Conservation (phyloP, 1,140 invertebrate species). For the Dendrolimus kikuchii region DNA sequence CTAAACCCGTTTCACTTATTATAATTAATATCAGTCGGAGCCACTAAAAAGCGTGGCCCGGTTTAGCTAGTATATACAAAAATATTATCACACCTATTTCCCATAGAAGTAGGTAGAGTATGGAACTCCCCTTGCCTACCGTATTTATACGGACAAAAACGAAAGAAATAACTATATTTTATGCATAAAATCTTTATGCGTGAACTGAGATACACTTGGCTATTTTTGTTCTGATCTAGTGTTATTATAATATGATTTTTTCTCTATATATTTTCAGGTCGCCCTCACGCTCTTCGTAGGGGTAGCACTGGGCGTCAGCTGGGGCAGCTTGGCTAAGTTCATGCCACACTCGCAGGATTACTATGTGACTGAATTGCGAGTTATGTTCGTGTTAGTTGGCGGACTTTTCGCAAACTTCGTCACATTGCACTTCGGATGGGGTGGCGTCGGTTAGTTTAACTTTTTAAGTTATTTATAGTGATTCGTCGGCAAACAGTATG, state of each 20-base stretch:
- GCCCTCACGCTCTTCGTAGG: slow-evolving; percentile 65
- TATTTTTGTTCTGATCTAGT: too few species aligned
- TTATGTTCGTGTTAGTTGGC: slow-evolving; percentile 47
- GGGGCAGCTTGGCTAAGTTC: slow-evolving; percentile 82
- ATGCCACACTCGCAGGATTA: slow-evolving; percentile 82
- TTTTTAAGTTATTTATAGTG: not conserved
- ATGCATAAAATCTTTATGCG: too few species aligned
- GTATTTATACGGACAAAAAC: too few species aligned
- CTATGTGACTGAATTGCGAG: slow-evolving; percentile 71
- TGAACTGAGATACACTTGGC: too few species aligned
- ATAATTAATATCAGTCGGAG: too few species aligned
- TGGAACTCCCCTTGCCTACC: too few species aligned
- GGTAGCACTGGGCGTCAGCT: slow-evolving; percentile 80
- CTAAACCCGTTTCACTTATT: too few species aligned
- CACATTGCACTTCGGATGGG: slow-evolving; percentile 43
- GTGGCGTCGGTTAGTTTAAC: slow-evolving; percentile 39
- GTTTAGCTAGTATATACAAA: too few species aligned
- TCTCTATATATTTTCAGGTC: slow-evolving; percentile 31
- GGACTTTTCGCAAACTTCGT: slow-evolving; percentile 47
- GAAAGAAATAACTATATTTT: too few species aligned
- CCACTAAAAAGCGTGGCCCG: too few species aligned
- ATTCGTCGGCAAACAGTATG: slow-evolving; percentile 1
- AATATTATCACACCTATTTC: too few species aligned
- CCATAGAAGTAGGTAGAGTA: too few species aligned
- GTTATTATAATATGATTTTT: not conserved